Evolutionary conservation across 1,140 invertebrate species (phyloP), one percentile per base, ranked within the genome.

Genomic region (Eumeta japonica): DNA sequence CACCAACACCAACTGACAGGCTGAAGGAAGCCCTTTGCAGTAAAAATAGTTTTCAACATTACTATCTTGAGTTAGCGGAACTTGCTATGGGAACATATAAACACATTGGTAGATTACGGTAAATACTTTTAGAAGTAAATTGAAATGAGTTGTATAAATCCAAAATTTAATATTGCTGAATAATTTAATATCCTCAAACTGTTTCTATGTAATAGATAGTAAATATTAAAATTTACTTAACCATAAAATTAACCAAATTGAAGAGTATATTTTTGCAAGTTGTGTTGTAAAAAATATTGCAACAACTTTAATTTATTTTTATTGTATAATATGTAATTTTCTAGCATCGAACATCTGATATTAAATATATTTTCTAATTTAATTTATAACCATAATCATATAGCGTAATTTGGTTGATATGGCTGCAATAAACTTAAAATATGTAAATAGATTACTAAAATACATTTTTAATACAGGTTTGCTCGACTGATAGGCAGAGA

Each of bases 81-180:
- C 74, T 97, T 40, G 92, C 94, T 1, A 95, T 97, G 83, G 92
- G 94, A 28, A 97, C 94, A 1, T 97, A 92, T 56, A 98, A 98
- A 64, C 93, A 97, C 71, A 93, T 97, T 49, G 85, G 91, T 4
- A 81, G 92, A 31, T 56, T 75, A 50, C 73, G 75, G 75, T 77
- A 11, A 27, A 46, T 50, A 15, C 16, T n/a, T 19, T 29, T 30
- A 34, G 19, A 17, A 3, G 7, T 11, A 17, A 11, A 24, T 39
- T 39, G 9, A n/a, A n/a, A n/a, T n/a, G n/a, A n/a, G n/a, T 27
- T 27, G 20, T 24, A n/a, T 24, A 7, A 7, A 24, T 24, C 20
- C 20, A 7, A 24, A 7, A n/a, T 24, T 7, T 24, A 7, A n/a
- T 7, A 24, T 7, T 7, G 7, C 20, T 7, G n/a, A 24, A 24